Percentiles rank a stretch among this genome's conserved stretches.
Conservation (phyloP, 2,797 vertebrate genomes). For the Sylvilagus floridanus region DNA sequence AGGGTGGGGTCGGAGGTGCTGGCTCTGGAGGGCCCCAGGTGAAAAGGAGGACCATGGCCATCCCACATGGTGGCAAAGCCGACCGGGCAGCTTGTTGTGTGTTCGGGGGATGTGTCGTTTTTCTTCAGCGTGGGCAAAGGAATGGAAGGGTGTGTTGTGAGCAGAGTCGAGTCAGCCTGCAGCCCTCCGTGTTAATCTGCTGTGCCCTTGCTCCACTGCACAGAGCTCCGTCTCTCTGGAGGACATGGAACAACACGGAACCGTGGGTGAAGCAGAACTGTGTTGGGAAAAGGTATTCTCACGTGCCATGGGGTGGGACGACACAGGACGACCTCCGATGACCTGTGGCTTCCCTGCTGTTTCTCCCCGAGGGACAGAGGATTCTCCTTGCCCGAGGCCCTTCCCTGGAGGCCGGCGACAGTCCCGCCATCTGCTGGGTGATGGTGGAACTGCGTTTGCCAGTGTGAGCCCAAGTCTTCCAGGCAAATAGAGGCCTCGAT, state of each 20-base stretch:
- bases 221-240: background rate
- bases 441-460: constrained; percentile 55
- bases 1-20: background rate
- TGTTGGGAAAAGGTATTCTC: background rate
- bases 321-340: no score
- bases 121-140: background rate
- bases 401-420: constrained; percentile 43
- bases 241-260: background rate
- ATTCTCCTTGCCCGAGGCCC: accelerated
- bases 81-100: background rate
- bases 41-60: background rate
- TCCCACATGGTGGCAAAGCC: background rate
- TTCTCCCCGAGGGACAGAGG: background rate
- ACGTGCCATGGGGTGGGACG: background rate
- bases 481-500: background rate
- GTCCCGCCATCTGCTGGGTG: constrained; percentile 83
- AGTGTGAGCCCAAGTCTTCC: background rate
- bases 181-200: background rate
- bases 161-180: background rate
- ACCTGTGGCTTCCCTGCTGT: no score
- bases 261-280: background rate
- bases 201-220: background rate
- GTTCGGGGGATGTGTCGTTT: background rate
- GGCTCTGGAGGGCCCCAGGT: background rate
- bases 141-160: background rate